Percentiles rank a stretch among this genome's conserved stretches.
These are phyloP conservation scores for Leuciscus waleckii DNA, from an alignment of 2,797 vertebrate genomes.

Conservation along the genomic window DNA sequence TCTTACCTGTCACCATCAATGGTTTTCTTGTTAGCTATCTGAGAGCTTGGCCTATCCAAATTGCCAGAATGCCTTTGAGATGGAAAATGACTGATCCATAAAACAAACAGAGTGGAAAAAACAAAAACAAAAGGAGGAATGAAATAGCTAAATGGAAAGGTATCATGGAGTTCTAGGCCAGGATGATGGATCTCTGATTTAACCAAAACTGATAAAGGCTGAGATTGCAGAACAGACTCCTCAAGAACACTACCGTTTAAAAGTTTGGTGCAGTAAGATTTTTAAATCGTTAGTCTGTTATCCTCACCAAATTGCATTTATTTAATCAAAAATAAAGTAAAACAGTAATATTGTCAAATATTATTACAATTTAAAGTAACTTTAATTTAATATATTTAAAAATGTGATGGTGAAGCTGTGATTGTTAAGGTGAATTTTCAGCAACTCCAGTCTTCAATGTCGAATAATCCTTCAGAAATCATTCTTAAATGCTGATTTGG, in stretches of 20 bases:
- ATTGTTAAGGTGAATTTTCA: neutral
- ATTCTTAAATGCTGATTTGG: neutral
- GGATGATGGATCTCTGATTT: neutral
- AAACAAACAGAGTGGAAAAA: constrained; percentile 62
- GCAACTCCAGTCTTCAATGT: neutral
- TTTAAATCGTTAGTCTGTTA: neutral
- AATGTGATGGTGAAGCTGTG: neutral
- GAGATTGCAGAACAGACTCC: neutral
- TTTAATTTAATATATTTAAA: neutral
- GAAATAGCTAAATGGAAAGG: constrained; percentile 34
- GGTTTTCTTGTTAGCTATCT: constrained; percentile 87
- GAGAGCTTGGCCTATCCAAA: constrained; percentile 89
- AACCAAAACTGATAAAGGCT: constrained; percentile 1
- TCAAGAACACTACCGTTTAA: neutral
- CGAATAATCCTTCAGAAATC: neutral
- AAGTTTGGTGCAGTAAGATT: neutral
- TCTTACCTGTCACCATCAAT: constrained; percentile 94
- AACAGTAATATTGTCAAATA: neutral
- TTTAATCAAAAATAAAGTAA: neutral
- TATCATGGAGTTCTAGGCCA: constrained; percentile 23
- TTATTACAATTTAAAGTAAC: too few relatives aligned
- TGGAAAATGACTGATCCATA: constrained; percentile 77
- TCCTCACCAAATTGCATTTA: neutral
- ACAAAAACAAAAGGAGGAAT: constrained; percentile 62
- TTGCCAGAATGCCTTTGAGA: constrained; percentile 88